Evolutionary conservation across 1,140 invertebrate genomes (phyloP), one percentile per base, ranked within the genome.

Genomic region (Arctopsyche grandis): DNA sequence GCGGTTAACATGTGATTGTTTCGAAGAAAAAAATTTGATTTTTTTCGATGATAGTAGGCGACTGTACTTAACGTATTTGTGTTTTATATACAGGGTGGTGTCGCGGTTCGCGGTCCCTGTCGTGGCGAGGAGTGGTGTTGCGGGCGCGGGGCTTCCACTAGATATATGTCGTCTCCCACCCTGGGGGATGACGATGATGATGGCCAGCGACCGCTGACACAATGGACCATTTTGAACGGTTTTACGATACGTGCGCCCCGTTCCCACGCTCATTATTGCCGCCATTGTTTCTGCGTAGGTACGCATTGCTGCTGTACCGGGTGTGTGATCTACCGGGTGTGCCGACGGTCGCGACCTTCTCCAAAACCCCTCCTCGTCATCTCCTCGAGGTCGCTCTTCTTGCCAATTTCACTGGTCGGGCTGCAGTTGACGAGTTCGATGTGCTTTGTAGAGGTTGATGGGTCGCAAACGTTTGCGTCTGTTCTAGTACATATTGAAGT

Each of bases 131-230:
- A 66, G 24, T 66, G 63, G 21, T 22, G 22, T 24, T n/a, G 21
- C 63, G 24, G 63, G 24, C 21, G 63, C 29, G 44, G 74, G 19
- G 26, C 56, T 21, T 16, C 56, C 10, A 26, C 43, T 26, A 60
- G 19, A 76, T 76, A 76, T 76, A 76, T 44, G 58, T 63, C 48
- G n/a, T 63, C 74, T 76, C 74, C 74, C 74, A 76, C 74, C 74
- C 10, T 29, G 24, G 26, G 24, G 74, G 71, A 74, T 74, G 44
- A 16, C 44, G 48, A 52, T 60, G 22, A 44, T 24, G 38, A 56
- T 56, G 22, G 48, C 71, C 71, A 52, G 44, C 44, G 21, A 24
- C 21, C 71, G 7, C n/a, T 16, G 29, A 63, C 29, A 75, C 73
- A 76, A 76, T 76, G 74, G 74, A 76, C 56, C 38, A 38, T 76